Percentiles rank a stretch among this genome's conserved stretches.
phyloP scores from a whole-genome alignment of 2,797 vertebrate species.

The Epinephelus coioides region DNA sequence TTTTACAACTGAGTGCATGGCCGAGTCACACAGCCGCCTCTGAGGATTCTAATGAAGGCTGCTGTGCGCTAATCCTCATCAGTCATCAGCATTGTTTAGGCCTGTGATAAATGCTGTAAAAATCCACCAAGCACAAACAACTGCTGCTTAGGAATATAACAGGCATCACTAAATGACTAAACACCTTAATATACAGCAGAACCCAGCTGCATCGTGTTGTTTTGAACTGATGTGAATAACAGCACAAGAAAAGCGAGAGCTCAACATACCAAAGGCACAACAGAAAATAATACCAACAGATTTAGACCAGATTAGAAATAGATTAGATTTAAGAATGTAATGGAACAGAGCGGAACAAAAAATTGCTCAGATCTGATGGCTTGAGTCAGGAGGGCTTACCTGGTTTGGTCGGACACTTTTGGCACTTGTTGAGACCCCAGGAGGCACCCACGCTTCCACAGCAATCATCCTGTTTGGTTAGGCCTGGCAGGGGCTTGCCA shows the following conservation, averaged over 20 bases:
- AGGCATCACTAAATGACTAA: slow-evolving; percentile 35
- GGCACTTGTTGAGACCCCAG: slow-evolving; percentile 91
- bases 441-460: slow-evolving; percentile 94
- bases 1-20: slow-evolving; percentile 42
- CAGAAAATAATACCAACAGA: slow-evolving; percentile 45
- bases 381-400: slow-evolving; percentile 83
- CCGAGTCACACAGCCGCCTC: slow-evolving; percentile 30
- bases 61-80: slow-evolving; percentile 35
- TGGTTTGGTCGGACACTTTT: slow-evolving; percentile 91
- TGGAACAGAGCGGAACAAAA: slow-evolving; percentile 44
- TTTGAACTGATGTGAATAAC: slow-evolving; percentile 28
- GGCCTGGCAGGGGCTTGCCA: slow-evolving; percentile 91
- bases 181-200: slow-evolving; percentile 20
- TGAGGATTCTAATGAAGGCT: slow-evolving; percentile 39
- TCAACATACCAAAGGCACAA: slow-evolving; percentile 50
- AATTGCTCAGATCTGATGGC: slow-evolving; percentile 30
- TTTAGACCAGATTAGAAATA: slow-evolving; percentile 53
- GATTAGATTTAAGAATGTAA: slow-evolving; percentile 50
- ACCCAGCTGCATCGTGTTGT: slow-evolving; percentile 20
- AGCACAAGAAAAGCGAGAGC: slow-evolving; percentile 44
- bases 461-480: slow-evolving; percentile 94
- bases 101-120: slow-evolving; percentile 38
- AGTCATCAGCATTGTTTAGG: slow-evolving; percentile 36
- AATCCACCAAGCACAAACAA: slow-evolving; percentile 36
- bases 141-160: slow-evolving; percentile 19